Conservation (phyloP, 2,888 invertebrate genomes). For the Allacma fusca region DNA sequence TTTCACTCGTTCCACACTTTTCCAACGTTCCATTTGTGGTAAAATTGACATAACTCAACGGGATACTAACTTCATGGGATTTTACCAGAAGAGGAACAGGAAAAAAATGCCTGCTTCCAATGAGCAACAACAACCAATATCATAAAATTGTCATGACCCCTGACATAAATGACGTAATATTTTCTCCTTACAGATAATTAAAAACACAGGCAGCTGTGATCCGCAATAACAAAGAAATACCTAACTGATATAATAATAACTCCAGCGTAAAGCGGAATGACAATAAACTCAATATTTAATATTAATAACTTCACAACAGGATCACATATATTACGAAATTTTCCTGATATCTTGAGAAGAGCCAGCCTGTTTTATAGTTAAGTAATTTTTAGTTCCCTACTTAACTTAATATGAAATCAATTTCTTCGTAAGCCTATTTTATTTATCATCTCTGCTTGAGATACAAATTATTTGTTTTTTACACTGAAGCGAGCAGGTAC, state of each 20-base stretch:
- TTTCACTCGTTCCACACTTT: background rate
- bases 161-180: background rate
- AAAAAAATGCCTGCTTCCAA: background rate
- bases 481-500: slow-evolving; percentile 5
- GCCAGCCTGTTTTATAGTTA: background rate
- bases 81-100: background rate
- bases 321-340: background rate
- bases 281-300: background rate
- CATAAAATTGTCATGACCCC: background rate
- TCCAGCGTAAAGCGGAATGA: background rate
- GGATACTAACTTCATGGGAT: background rate
- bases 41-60: background rate
- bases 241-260: no score
- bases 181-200: background rate
- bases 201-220: background rate
- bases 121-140: slow-evolving; percentile 6
- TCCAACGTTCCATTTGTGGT: background rate
- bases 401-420: background rate
- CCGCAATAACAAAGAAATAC: no score
- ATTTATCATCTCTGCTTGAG: background rate
- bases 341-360: background rate
- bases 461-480: background rate
- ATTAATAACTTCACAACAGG: background rate
- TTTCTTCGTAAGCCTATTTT: background rate
- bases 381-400: background rate